These are phyloP conservation scores for Pterois miles DNA, from an alignment of 2,797 vertebrate genomes.

Conservation along the genomic window DNA sequence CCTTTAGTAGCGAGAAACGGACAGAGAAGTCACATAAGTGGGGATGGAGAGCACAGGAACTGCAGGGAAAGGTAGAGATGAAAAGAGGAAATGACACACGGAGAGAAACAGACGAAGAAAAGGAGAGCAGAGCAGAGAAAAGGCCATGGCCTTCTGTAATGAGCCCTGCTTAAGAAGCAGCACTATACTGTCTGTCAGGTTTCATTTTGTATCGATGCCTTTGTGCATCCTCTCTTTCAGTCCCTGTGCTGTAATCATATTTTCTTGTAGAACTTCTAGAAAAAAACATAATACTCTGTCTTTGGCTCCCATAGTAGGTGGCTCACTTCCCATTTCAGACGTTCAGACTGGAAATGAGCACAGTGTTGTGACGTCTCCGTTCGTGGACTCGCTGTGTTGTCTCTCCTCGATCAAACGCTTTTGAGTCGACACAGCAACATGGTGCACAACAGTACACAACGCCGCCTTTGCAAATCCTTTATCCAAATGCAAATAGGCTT, in stretches of 20 bases:
- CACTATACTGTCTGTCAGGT: constrained; percentile 41
- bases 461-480: constrained; percentile 16
- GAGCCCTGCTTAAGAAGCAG: constrained; percentile 68
- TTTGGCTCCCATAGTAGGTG: constrained; percentile 15
- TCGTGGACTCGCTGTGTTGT: constrained; percentile 23
- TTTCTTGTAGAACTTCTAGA: constrained; percentile 45
- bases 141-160: constrained; percentile 62
- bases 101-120: constrained; percentile 21
- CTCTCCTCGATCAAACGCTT: constrained; percentile 28
- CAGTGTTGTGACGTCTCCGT: constrained; percentile 26
- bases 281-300: constrained; percentile 12
- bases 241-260: constrained; percentile 53
- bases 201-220: constrained; percentile 54
- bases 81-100: constrained; percentile 64
- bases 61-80: constrained; percentile 59
- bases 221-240: constrained; percentile 34
- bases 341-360: constrained; percentile 22
- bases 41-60: constrained; percentile 30
- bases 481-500: constrained; percentile 61
- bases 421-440: constrained; percentile 15
- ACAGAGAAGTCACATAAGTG: constrained; percentile 35
- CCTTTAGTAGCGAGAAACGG: constrained; percentile 23
- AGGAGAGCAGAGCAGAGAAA: constrained; percentile 27
- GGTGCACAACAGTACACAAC: constrained; percentile 21
- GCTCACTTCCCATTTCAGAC: constrained; percentile 20